Evolutionary conservation across 2,113 vertebrate species (phyloP).

Genomic region (Cyrtonyx montezumae): DNA sequence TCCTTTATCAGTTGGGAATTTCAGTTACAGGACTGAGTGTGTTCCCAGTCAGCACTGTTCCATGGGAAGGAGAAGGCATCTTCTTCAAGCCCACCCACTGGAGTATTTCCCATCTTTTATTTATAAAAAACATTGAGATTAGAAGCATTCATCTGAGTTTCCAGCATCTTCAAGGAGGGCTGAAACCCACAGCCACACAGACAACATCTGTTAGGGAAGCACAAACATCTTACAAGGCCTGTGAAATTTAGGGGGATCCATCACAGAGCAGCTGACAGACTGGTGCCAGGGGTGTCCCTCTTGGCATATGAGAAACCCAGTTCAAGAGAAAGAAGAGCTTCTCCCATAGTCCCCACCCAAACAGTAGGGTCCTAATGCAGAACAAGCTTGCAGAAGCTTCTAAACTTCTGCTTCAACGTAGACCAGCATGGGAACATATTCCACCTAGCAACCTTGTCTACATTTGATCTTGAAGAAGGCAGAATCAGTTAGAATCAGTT

Average conservation of each 20-base stretch:
- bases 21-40: neutral
- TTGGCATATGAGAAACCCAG: neutral
- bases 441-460: neutral
- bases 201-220: neutral
- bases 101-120: neutral
- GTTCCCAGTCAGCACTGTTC: accelerated
- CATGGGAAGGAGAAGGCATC: neutral
- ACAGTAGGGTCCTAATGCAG: neutral
- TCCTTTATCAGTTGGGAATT: neutral
- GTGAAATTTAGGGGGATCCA: neutral
- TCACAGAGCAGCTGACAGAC: neutral
- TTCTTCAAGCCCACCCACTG: neutral
- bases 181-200: neutral
- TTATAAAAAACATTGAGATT: neutral
- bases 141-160: neutral
- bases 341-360: neutral
- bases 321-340: neutral
- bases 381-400: neutral
- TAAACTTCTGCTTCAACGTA: neutral
- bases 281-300: neutral
- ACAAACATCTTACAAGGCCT: neutral
- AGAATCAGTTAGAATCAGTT: neutral
- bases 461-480: neutral
- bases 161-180: neutral
- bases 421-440: neutral